Percentiles rank a stretch among this genome's conserved stretches.
Evolutionary conservation across 2,888 invertebrate genomes (phyloP).

Genomic region (Bellardia pandia): DNA sequence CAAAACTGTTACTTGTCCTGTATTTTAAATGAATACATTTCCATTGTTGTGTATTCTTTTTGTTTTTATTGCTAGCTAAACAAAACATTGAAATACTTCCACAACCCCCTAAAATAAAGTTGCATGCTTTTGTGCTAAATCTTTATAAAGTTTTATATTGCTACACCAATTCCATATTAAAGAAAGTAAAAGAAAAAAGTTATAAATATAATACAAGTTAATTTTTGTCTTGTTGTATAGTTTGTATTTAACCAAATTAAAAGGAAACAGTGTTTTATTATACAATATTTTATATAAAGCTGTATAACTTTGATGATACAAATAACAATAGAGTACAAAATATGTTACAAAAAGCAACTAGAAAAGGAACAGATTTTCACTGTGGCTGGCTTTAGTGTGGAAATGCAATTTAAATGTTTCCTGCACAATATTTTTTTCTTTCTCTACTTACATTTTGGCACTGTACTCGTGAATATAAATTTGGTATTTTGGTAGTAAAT

Average conservation of each 20-base stretch:
- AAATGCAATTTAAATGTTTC: conserved; percentile 67
- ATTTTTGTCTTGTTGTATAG: not conserved
- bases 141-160: not conserved
- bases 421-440: conserved; percentile 1
- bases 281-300: conserved; percentile 23
- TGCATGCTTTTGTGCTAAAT: not conserved
- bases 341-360: conserved; percentile 17
- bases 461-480: not conserved
- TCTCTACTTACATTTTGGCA: not conserved
- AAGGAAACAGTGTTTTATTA: conserved; percentile 25
- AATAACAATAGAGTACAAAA: conserved; percentile 46
- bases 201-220: too few species aligned
- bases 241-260: not conserved
- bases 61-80: not conserved
- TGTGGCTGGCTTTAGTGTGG: conserved; percentile 40
- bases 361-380: conserved; percentile 42
- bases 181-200: not conserved
- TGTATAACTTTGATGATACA: conserved; percentile 35
- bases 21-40: conserved; percentile 57
- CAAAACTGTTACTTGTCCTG: conserved; percentile 28
- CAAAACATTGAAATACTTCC: conserved; percentile 38
- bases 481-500: not conserved
- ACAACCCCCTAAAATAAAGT: conserved; percentile 14
- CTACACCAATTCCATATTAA: conserved; percentile 13
- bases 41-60: not conserved